Conservation (phyloP, 2,113 vertebrate species). For the Grallaria varia region DNA sequence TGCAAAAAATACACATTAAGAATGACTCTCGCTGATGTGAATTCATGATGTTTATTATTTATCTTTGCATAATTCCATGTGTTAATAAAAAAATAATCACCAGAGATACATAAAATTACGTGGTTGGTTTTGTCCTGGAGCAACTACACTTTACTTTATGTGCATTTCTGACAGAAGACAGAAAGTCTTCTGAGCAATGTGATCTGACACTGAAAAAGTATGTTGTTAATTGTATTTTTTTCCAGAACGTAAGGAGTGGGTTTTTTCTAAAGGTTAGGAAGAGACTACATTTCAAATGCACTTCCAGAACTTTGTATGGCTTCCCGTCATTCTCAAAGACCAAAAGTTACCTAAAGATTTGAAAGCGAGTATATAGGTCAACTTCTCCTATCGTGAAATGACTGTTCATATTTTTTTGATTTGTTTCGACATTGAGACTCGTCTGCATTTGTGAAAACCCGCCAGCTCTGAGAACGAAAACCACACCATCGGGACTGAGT, state of each 20-base stretch:
- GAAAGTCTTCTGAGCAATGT: background rate
- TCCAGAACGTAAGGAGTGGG: background rate
- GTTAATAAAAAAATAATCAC: background rate
- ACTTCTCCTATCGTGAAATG: background rate
- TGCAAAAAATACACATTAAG: background rate
- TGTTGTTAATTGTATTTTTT: background rate
- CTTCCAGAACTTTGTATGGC: background rate
- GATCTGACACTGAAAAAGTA: background rate
- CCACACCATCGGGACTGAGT: fast-evolving
- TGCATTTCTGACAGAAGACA: background rate
- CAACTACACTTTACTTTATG: background rate
- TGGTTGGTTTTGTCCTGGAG: background rate
- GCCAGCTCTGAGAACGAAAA: background rate
- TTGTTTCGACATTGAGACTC: background rate
- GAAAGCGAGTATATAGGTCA: background rate
- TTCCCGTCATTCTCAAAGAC: background rate
- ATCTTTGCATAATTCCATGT: background rate
- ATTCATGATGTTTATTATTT: background rate
- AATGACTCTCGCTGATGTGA: background rate
- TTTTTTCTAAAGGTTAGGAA: background rate
- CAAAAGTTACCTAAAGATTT: background rate
- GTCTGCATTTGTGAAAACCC: background rate
- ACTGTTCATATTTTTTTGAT: fast-evolving
- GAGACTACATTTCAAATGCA: background rate
- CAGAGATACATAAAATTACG: background rate